Evolutionary conservation across 2,797 vertebrate genomes (phyloP).

Genomic region (Orestias chungarensis): DNA sequence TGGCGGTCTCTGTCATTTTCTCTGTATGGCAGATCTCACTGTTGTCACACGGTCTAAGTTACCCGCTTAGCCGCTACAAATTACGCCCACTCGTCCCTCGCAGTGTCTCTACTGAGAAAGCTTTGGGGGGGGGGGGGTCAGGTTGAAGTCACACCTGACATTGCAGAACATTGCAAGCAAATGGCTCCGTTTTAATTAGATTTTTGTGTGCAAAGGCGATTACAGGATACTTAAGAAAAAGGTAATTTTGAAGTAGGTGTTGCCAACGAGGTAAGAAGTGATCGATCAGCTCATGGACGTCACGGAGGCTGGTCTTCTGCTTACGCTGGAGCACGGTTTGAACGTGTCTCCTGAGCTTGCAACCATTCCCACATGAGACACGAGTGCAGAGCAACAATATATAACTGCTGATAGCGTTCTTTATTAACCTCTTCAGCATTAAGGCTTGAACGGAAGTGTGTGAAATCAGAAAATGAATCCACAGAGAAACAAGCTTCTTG

Average conservation of each 20-base stretch:
- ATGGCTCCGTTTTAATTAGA: conserved; percentile 63
- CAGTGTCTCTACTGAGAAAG: not conserved
- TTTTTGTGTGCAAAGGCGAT: conserved; percentile 61
- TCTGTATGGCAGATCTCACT: conserved; percentile 20
- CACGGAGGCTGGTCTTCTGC: conserved; percentile 53
- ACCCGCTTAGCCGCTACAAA: conserved; percentile 12
- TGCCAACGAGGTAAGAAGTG: conserved; percentile 34
- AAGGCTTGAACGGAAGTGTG: conserved; percentile 12
- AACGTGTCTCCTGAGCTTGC: conserved; percentile 55
- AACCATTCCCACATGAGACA: conserved; percentile 31
- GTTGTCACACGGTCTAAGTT: conserved; percentile 14
- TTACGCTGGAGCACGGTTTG: conserved; percentile 30
- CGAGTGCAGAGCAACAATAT: conserved; percentile 20
- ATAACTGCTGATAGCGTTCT: conserved; percentile 19
- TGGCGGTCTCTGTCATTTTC: conserved; percentile 24
- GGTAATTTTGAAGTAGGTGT: conserved; percentile 49
- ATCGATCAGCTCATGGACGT: conserved; percentile 57
- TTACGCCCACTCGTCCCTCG: conserved; percentile 20
- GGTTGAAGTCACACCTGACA: conserved; percentile 57
- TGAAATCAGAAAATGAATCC: conserved; percentile 11
- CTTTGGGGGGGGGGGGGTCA: not conserved
- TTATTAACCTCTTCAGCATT: conserved; percentile 39
- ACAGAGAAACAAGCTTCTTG: not conserved
- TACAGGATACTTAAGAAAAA: conserved; percentile 64
- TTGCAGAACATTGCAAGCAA: conserved; percentile 64